Evolutionary conservation across 2,113 vertebrate genomes (phyloP), one percentile per base, ranked within the genome.

Genomic region (Acrocephalus kingi): DNA sequence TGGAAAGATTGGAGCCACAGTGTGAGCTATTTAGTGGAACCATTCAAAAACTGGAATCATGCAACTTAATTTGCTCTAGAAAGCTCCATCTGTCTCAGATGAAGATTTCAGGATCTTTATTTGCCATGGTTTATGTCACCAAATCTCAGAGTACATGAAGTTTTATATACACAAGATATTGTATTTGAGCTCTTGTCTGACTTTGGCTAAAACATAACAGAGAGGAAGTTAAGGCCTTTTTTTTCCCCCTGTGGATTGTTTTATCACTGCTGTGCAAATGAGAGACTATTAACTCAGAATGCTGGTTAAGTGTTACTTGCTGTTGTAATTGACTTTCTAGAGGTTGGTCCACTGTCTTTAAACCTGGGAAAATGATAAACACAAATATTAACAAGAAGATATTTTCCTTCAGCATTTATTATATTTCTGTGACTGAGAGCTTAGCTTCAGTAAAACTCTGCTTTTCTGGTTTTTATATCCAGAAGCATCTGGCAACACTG

Each of bases 341-440:
- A 71, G 27, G 11, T 71, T 63, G 39, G 24, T 43, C 18, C 15
- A 48, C 37, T 84, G 55, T 37, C 33, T 27, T 92, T 82, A 84
- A 89, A 52, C 21, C 48, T 87, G 61, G 66, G 33, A 64, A 89
- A 89, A 84, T 10, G 4, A 35, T 81, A 81, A 92, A 78, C 22
- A 74, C 45, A 92, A 90, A 89, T n/a, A 75, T 59, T 77, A 84
- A 54, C 37, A 81, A 61, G 35, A 59, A 48, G 33, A n/a, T 72
- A 43, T 84, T 93, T 94, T 93, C 61, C 56, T 91, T 74, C 41
- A 79, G 54, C 37, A 19, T 87, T 90, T 76, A 85, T 82, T 45
- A 30, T 43, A 43, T 67, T 56, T 49, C 63, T 79, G 5, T 69
- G 66, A 90, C 46, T 84, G 79, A 92, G 52, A 79, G 33, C 58